Conservation (phyloP, 2,113 vertebrate species). For the Salvator merianae region DNA sequence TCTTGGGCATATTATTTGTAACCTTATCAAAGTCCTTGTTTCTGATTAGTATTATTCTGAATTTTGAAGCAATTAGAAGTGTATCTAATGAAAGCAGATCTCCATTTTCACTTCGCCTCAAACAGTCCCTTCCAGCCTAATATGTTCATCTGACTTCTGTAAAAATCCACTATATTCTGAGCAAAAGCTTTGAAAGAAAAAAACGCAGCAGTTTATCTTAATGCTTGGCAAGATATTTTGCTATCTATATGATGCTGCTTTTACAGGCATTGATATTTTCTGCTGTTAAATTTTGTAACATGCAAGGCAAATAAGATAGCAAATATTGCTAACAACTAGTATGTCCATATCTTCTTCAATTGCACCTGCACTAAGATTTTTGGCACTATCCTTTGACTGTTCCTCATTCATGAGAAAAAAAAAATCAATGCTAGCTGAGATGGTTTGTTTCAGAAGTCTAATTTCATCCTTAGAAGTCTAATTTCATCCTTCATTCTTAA, state of each 20-base stretch:
- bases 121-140: neutral
- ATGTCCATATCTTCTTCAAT: neutral
- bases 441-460: neutral
- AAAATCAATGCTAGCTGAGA: neutral
- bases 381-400: neutral
- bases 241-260: neutral
- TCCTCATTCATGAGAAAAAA: neutral
- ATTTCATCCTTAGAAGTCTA: too few relatives aligned
- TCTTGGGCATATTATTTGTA: neutral
- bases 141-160: neutral
- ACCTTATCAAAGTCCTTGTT: neutral
- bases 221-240: conserved; percentile 7
- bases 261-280: neutral
- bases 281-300: neutral
- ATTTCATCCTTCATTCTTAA: too few relatives aligned
- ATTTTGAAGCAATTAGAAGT: neutral
- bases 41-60: neutral
- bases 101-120: neutral
- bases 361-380: neutral
- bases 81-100: neutral
- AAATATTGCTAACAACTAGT: neutral
- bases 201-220: neutral
- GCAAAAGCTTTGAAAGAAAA: neutral
- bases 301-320: neutral
- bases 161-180: conserved; percentile 3